Evolutionary conservation across 92 coral and sea anemone genomes (phyloP).

Genomic region (Zoanthus sociatus): DNA sequence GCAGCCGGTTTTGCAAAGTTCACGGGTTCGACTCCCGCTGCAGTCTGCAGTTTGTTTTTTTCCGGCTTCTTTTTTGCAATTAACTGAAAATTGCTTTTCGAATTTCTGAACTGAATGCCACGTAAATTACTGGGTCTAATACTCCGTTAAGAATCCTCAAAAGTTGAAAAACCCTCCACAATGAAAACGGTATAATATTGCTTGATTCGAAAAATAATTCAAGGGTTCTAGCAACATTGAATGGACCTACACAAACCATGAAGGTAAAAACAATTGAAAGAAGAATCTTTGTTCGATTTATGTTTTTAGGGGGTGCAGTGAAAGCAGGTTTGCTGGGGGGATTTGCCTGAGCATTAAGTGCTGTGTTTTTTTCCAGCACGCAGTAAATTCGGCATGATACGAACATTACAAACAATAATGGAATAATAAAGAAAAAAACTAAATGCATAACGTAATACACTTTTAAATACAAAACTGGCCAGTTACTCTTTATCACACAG

Average conservation of each 20-base stretch:
- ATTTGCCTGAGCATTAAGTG: background rate
- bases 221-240: background rate
- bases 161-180: background rate
- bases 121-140: slow-evolving; percentile 21
- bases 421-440: background rate
- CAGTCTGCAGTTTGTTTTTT: no score
- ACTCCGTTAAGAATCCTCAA: background rate
- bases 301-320: background rate
- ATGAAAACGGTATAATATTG: background rate
- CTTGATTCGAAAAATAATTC: background rate
- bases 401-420: background rate
- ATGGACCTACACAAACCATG: slow-evolving; percentile 1
- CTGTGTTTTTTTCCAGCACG: background rate
- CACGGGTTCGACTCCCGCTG: no score
- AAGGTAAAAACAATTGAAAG: background rate
- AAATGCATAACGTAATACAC: background rate
- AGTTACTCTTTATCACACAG: slow-evolving; percentile 2
- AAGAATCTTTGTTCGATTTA: background rate
- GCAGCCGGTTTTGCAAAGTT: no score
- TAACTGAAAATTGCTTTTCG: background rate
- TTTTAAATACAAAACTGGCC: background rate
- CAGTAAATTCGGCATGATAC: background rate
- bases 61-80: no score
- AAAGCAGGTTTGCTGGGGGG: background rate
- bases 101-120: slow-evolving; percentile 12